A percentile compares a stretch with the other conserved stretches of the same genome.
Evolutionary conservation across 2,113 vertebrate species (phyloP).

Genomic region (Monopterus albus): DNA sequence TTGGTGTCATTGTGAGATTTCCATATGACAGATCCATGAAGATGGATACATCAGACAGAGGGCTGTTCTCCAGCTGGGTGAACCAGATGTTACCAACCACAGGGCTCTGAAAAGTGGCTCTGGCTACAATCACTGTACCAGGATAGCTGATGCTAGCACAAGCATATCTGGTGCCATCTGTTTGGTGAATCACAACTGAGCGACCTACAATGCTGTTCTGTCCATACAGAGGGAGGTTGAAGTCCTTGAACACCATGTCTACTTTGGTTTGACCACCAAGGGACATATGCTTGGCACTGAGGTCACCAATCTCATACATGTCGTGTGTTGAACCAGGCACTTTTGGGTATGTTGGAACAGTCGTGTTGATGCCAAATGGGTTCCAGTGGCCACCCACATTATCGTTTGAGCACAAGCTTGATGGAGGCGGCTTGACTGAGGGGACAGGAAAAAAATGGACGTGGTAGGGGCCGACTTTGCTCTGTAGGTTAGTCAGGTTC

Average conservation of each 20-base stretch:
- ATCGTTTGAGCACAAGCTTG: conserved; percentile 76
- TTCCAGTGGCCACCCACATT: conserved; percentile 84
- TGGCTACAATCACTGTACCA: conserved; percentile 69
- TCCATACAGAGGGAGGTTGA: conserved; percentile 85
- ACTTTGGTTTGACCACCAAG: conserved; percentile 40
- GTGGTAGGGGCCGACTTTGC: conserved; percentile 70
- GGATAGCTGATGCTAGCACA: conserved; percentile 81
- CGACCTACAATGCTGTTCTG: conserved; percentile 84
- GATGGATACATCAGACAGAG: conserved; percentile 83
- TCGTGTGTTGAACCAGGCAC: conserved; percentile 78
- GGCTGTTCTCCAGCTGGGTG: conserved; percentile 74
- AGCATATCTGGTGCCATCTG: conserved; percentile 58
- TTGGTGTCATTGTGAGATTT: conserved; percentile 50
- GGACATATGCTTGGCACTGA: conserved; percentile 79
- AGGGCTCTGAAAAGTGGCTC: conserved; percentile 73
- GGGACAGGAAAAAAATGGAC: conserved; percentile 83
- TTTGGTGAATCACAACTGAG: conserved; percentile 81
- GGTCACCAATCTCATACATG: conserved; percentile 82
- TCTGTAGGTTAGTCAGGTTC: conserved; percentile 74
- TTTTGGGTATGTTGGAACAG: conserved; percentile 66
- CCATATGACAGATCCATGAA: conserved; percentile 81
- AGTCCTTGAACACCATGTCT: conserved; percentile 71
- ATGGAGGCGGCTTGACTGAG: conserved; percentile 38
- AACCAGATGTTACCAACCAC: conserved; percentile 82
- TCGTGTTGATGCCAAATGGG: conserved; percentile 75